phyloP scores from a whole-genome alignment of 2,797 vertebrate genomes.

The Triplophysa bombifrons region DNA sequence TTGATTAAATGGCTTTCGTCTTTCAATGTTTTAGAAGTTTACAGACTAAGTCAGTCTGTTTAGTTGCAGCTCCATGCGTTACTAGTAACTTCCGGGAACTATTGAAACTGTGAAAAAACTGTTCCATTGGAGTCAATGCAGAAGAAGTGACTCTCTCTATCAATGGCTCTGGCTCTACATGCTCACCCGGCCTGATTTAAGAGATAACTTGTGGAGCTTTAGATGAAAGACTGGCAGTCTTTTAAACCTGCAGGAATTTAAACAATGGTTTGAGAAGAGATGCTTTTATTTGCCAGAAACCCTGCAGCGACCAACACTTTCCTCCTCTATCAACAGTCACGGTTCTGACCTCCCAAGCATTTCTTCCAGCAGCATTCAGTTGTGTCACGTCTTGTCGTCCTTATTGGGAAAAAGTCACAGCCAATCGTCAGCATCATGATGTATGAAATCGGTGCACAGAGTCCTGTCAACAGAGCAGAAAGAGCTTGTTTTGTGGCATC shows the following conservation, averaged over 20 bases:
- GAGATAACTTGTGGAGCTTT: not conserved
- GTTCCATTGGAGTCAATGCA: too few species aligned
- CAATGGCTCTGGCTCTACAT: not conserved
- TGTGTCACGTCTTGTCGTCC: not conserved
- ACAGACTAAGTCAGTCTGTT: too few species aligned
- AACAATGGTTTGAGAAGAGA: not conserved
- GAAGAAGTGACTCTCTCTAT: too few species aligned
- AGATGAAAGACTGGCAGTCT: not conserved
- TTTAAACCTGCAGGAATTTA: too few species aligned
- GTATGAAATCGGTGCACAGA: not conserved
- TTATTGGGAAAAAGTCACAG: not conserved
- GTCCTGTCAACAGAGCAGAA: not conserved
- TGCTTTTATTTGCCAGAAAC: conserved; percentile 19
- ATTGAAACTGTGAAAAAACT: too few species aligned
- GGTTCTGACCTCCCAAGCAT: conserved; percentile 15
- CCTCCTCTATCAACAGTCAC: conserved; percentile 26
- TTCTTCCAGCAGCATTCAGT: not conserved
- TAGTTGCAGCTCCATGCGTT: too few species aligned
- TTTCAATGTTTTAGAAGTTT: too few species aligned
- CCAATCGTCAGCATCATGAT: not conserved
- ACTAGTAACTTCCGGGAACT: too few species aligned
- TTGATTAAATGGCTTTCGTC: too few species aligned
- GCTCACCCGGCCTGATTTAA: not conserved
- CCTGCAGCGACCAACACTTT: conserved; percentile 17
- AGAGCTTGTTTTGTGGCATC: not conserved